Percentiles rank a stretch among this genome's conserved stretches.
phyloP scores from a whole-genome alignment of 1,140 invertebrate genomes.

The Antheraea mylitta region DNA sequence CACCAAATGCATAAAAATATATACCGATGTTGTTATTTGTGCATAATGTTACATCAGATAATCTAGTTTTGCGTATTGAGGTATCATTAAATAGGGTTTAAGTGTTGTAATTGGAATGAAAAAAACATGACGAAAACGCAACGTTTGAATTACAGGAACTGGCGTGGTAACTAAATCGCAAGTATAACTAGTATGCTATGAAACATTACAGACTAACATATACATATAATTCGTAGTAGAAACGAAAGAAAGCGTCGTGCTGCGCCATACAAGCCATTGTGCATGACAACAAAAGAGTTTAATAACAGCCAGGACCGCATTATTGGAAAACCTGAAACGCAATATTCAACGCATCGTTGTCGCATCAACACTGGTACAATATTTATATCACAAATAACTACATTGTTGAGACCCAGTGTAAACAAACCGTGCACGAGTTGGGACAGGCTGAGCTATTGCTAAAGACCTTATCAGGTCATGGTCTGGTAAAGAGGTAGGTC shows the following conservation, averaged over 20 bases:
- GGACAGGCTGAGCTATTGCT: background rate
- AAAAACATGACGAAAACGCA: too few relatives aligned
- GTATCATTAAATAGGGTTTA: too few relatives aligned
- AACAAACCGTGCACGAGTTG: background rate
- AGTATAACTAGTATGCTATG: too few relatives aligned
- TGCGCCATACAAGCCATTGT: slow-evolving; percentile 24
- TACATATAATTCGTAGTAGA: background rate
- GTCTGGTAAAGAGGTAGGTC: too few relatives aligned
- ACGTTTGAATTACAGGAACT: too few relatives aligned
- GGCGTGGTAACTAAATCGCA: too few relatives aligned
- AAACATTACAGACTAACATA: background rate
- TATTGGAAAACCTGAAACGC: slow-evolving; percentile 29
- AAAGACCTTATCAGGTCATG: too few relatives aligned
- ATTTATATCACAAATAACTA: background rate
- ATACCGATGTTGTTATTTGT: too few relatives aligned
- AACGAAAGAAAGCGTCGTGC: background rate
- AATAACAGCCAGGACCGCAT: slow-evolving; percentile 28
- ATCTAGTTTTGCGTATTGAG: too few relatives aligned
- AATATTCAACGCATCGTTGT: slow-evolving; percentile 24
- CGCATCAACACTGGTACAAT: background rate
- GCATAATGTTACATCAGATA: too few relatives aligned
- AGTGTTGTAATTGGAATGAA: too few relatives aligned
- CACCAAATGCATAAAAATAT: too few relatives aligned
- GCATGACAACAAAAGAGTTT: slow-evolving; percentile 35
- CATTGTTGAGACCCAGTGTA: background rate